Conservation (phyloP, 53 echinoderm and acorn worm genomes). For the Actinopyga echinites region DNA sequence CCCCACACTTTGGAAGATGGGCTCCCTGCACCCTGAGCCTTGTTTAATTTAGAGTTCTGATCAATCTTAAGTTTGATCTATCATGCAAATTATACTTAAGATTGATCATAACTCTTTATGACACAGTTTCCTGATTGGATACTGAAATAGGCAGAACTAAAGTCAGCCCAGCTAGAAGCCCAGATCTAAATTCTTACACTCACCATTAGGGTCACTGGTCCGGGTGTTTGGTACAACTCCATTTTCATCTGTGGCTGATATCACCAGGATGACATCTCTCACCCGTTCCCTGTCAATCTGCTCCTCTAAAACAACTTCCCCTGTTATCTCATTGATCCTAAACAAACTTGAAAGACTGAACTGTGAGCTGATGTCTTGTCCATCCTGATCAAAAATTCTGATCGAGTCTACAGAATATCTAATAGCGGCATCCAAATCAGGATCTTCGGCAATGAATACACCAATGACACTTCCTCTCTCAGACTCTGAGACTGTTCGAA, state of each 20-base stretch:
- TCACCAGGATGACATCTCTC: slow-evolving; percentile 51
- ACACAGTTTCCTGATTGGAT: no score
- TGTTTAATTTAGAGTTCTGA: no score
- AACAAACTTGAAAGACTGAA: slow-evolving; percentile 64
- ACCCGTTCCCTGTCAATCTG: slow-evolving; percentile 77
- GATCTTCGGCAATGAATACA: slow-evolving; percentile 55
- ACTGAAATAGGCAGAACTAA: no score
- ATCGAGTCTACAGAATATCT: slow-evolving; percentile 68
- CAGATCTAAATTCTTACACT: background rate
- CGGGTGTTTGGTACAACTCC: slow-evolving; percentile 46
- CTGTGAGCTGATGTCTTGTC: slow-evolving; percentile 46
- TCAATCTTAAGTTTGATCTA: no score
- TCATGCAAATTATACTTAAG: no score
- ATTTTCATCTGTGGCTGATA: slow-evolving; percentile 68
- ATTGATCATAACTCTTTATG: no score
- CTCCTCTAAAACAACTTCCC: slow-evolving; percentile 52
- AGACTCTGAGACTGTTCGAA: slow-evolving; percentile 43
- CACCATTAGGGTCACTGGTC: slow-evolving; percentile 83
- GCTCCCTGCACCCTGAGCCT: no score
- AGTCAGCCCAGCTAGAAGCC: no score
- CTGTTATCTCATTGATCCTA: slow-evolving; percentile 55
- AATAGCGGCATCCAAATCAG: slow-evolving; percentile 61
- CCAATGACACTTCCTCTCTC: background rate
- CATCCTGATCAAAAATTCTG: slow-evolving; percentile 57
- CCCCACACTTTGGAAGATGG: no score